A percentile compares a stretch with the other conserved stretches of the same genome.
Evolutionary conservation across 2,888 invertebrate genomes (phyloP).

Genomic region (Ophioninae sp.): DNA sequence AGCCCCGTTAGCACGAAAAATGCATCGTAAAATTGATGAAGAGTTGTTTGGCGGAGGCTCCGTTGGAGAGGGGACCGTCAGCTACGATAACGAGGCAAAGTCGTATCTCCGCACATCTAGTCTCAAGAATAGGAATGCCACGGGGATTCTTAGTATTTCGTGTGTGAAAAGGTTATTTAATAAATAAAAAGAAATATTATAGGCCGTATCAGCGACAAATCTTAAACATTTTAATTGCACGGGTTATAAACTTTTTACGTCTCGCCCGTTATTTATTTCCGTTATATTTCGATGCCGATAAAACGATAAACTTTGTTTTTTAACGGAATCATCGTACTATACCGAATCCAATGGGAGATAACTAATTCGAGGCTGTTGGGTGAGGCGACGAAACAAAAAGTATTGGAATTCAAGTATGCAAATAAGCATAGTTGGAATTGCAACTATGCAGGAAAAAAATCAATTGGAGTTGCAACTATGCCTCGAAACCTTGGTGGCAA

Average conservation of each 20-base stretch:
- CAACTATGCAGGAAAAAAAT: too few species aligned
- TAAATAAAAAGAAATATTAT: background rate
- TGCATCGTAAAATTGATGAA: conserved; percentile 38
- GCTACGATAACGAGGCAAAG: conserved; percentile 20
- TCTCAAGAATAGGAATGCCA: conserved; percentile 11
- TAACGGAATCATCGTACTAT: too few species aligned
- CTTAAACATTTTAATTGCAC: background rate
- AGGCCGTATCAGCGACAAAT: background rate
- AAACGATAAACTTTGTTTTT: too few species aligned
- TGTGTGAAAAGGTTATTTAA: background rate
- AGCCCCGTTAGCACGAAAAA: conserved; percentile 53
- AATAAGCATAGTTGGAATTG: too few species aligned
- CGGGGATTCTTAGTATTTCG: conserved; percentile 7
- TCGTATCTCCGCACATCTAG: conserved; percentile 30
- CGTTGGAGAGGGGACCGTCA: too few species aligned
- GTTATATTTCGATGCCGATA: too few species aligned
- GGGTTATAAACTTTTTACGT: background rate
- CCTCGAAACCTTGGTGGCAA: too few species aligned
- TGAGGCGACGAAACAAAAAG: background rate
- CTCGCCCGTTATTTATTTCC: too few species aligned
- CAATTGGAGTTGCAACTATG: too few species aligned
- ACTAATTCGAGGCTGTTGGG: background rate
- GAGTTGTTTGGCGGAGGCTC: background rate
- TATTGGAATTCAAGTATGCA: too few species aligned
- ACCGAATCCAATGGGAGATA: background rate